Base-by-base conservation (phyloP, 2,113 vertebrate species). In the Maccullochella peelii region DNA sequence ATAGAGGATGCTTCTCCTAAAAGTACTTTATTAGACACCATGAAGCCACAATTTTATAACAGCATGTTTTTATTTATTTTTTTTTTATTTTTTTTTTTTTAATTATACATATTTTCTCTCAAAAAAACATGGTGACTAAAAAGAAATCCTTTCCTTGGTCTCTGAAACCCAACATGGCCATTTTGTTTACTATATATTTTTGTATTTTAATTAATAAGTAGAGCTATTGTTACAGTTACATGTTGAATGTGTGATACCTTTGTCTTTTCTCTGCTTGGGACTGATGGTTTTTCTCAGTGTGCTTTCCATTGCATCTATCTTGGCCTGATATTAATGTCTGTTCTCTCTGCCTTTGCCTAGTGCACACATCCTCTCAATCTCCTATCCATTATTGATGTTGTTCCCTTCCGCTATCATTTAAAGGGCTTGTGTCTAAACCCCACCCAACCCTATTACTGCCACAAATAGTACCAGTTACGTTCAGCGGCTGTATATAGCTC, bases 361-460 rank as follows among this genome's bases (percentile, higher is more conserved):
- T 59, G 15, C 49, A 73, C 8, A 66, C 36, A 71, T n/a, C 30
- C 33, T 73, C 20, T 71, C 63, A 82, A 73, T 70, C 50, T 66
- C 11, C 47, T 58, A 20, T 69, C 49, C 20, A 59, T 79, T 61
- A 71, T 62, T 85, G 54, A 52, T 73, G 33, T 36, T 74, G 33
- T 52, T 77, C 20, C 16, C 11, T 49, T 27, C 16, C 73, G 58
- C 54, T 68, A 49, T 74, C 36, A 65, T 70, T 83, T 62, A 63
- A 44, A 69, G 44, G 54, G n/a, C 59, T 59, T 87, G 38, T 68
- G 55, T 76, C 78, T 79, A 65, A 76, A 55, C 44, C 44, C 33
- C 16, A 8, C 44, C 21, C 36, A 59, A 8, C 33, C 8, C 14
- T 15, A 15, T 67, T 40, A 23, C 16, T 36, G 16, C 44, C 23